Evolutionary conservation across 1,140 invertebrate species (phyloP).

Genomic region (Sarcophaga bullata): DNA sequence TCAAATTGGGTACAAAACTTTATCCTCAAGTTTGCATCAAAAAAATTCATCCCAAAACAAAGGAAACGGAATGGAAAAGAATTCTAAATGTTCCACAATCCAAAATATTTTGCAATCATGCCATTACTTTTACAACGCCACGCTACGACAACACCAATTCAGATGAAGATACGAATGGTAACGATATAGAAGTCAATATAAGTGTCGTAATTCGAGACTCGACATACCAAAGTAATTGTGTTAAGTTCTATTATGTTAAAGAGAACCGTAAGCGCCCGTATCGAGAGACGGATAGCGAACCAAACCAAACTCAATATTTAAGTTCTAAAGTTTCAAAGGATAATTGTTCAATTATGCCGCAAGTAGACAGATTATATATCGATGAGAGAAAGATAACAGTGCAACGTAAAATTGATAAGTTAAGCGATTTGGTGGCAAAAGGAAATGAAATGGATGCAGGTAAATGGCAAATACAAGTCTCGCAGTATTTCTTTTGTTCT

Average conservation of each 20-base stretch:
- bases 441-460: too few relatives aligned
- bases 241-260: not conserved
- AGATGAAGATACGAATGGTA: not conserved
- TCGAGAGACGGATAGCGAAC: too few relatives aligned
- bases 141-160: not conserved
- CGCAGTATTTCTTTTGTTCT: too few relatives aligned
- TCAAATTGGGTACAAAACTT: not conserved
- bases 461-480: too few relatives aligned
- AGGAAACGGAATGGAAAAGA: not conserved
- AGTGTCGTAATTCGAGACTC: not conserved
- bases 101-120: not conserved
- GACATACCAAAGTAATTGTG: not conserved
- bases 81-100: not conserved
- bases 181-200: not conserved
- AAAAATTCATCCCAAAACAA: not conserved
- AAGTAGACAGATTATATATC: too few relatives aligned
- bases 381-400: too few relatives aligned
- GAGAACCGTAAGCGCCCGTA: not conserved
- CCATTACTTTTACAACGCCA: not conserved
- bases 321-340: too few relatives aligned
- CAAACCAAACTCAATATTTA: too few relatives aligned
- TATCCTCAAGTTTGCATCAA: not conserved
- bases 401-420: too few relatives aligned
- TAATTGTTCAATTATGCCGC: too few relatives aligned
- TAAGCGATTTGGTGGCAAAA: too few relatives aligned